Evolutionary conservation across 2,888 invertebrate species (phyloP), one percentile per base, ranked within the genome.

Genomic region (Drosophila setosimentum): DNA sequence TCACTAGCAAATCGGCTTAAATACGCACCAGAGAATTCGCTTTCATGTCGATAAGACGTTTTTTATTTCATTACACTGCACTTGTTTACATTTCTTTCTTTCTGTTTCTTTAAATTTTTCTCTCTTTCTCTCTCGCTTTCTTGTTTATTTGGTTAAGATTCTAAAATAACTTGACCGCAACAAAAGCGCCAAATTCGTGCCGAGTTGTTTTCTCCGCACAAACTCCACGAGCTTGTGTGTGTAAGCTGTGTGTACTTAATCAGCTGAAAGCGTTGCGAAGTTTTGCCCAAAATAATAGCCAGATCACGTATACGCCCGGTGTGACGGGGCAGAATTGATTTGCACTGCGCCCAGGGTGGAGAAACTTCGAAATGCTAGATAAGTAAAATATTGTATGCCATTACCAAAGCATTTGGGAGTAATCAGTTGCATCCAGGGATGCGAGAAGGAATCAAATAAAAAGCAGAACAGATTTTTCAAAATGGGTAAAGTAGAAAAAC

Each of bases 211-310:
- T 72, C 70, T 60, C 72, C 67, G 70, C 68, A 73, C 64, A 67
- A 27, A 32, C 35, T 37, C n/a, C 29, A 6, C n/a, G 6, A 16
- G 13, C 7, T 3, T 13, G 21, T 42, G 42, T 37, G 13, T 42
- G 11, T 18, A 16, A 30, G 35, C 37, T 71, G 73, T 77, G 82
- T 84, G 85, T 85, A 77, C 87, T 85, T 80, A 82, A 87, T 85
- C 85, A 87, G 80, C 70, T 78, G 85, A 85, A 87, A 85, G 85
- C 85, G 87, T 85, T 63, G 80, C 82, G 51, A 84, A 82, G 54
- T 51, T 71, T 63, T 61, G 49, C 13, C 29, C 48, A 45, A 42
- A 58, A 42, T 51, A 63, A 45, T 50, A 60, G 35, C 42, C 64
- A 29, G 33, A 79, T 66, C 79, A 68, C 76, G 80, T 76, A 80